These are phyloP conservation scores for Sycophila sp. DNA, from an alignment of 1,140 invertebrate species.

Conservation along the genomic window DNA sequence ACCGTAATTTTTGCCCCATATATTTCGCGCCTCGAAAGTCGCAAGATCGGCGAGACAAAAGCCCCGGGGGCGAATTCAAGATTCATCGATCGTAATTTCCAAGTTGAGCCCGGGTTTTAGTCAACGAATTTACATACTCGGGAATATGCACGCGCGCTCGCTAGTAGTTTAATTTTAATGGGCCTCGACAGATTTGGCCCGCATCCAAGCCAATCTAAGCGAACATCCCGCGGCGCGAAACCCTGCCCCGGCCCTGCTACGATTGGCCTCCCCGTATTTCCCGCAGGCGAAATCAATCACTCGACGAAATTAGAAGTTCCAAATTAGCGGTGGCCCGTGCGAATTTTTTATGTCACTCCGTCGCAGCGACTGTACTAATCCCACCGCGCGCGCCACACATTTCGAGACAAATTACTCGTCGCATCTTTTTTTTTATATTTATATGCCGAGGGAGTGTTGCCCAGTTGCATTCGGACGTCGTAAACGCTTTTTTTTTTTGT, in stretches of 20 bases:
- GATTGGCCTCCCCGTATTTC: conserved; percentile 4
- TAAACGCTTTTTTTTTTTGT: no score
- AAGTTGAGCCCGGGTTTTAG: background rate
- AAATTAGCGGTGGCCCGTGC: background rate
- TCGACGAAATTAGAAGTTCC: conserved; percentile 21
- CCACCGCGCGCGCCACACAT: background rate
- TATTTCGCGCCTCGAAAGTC: no score
- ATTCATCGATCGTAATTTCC: background rate
- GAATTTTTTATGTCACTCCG: background rate
- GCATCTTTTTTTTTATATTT: no score
- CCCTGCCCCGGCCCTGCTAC: background rate
- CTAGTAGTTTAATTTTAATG: conserved; percentile 34
- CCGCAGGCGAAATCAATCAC: conserved; percentile 30
- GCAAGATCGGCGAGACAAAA: no score
- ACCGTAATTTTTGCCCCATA: no score
- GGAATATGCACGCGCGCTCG: background rate
- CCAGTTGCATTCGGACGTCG: no score
- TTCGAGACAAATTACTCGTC: no score
- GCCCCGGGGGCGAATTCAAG: no score
- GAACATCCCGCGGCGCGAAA: background rate
- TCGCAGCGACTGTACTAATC: no score
- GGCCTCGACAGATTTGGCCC: conserved; percentile 24
- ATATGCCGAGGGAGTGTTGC: no score
- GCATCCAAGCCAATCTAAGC: conserved; percentile 25
- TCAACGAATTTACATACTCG: conserved; percentile 16